Percentiles rank a stretch among this genome's conserved stretches.
These are phyloP conservation scores for Drosophila borborema DNA, from an alignment of 2,888 invertebrate genomes.

Conservation along the genomic window DNA sequence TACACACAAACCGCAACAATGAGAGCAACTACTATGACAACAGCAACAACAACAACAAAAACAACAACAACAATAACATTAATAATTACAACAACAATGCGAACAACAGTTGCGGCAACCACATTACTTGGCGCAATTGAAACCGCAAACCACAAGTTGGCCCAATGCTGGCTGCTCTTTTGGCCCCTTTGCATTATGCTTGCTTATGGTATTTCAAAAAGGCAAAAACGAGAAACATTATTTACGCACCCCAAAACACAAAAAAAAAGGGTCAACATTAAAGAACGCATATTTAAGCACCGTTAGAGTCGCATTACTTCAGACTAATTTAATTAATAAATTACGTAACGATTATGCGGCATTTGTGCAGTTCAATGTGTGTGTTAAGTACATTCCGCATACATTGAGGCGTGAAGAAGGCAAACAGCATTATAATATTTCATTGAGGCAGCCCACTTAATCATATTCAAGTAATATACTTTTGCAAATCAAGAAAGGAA, in stretches of 20 bases:
- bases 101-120: conserved; percentile 55
- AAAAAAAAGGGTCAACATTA: conserved; percentile 36
- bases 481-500: background rate
- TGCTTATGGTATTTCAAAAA: conserved; percentile 38
- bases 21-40: conserved; percentile 54
- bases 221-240: background rate
- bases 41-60: conserved; percentile 12
- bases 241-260: conserved; percentile 16
- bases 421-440: conserved; percentile 1
- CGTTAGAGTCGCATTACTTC: conserved; percentile 43
- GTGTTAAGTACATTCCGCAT: conserved; percentile 3
- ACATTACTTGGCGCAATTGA: conserved; percentile 78
- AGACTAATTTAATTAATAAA: conserved; percentile 56
- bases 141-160: conserved; percentile 63
- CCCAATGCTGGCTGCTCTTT: conserved; percentile 19
- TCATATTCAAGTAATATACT: background rate
- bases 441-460: background rate
- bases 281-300: conserved; percentile 33
- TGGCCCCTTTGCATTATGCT: conserved; percentile 29
- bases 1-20: conserved; percentile 72
- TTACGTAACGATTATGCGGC: conserved; percentile 59
- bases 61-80: conserved; percentile 13
- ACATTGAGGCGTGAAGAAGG: background rate
- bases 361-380: conserved; percentile 35
- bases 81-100: conserved; percentile 25